A percentile compares a stretch with the other conserved stretches of the same genome.
phyloP scores from a whole-genome alignment of 2,797 vertebrate genomes.

The Parotocinclus haroldoi region DNA sequence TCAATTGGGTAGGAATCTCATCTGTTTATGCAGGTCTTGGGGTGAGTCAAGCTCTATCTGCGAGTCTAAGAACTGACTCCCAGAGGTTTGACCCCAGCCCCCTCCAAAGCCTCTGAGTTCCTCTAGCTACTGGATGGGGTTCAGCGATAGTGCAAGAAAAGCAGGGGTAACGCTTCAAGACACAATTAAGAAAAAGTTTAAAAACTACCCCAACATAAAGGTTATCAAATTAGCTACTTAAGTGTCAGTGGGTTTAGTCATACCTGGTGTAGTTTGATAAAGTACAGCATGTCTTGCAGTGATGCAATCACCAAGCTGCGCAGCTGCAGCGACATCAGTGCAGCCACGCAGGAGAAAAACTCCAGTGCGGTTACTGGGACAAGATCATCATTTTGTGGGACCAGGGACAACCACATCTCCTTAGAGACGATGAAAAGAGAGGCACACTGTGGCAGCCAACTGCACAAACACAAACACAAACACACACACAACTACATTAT shows the following conservation, averaged over 20 bases:
- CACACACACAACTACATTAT: background rate
- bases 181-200: too few species aligned
- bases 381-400: constrained; percentile 62
- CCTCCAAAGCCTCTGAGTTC: too few species aligned
- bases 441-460: constrained; percentile 85
- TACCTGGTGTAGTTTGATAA: constrained; percentile 84
- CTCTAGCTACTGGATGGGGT: too few species aligned
- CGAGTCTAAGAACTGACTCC: too few species aligned
- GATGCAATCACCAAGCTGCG: constrained; percentile 81
- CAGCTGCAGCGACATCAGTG: constrained; percentile 87
- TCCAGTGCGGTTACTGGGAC: constrained; percentile 64
- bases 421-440: constrained; percentile 69
- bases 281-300: constrained; percentile 78
- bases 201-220: too few species aligned
- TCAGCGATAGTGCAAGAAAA: too few species aligned
- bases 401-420: constrained; percentile 71
- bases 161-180: too few species aligned
- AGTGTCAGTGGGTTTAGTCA: background rate
- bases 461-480: constrained; percentile 51
- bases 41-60: too few species aligned
- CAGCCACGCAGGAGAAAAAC: constrained; percentile 77
- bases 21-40: too few species aligned
- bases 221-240: too few species aligned
- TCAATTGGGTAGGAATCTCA: too few species aligned
- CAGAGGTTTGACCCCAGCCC: too few species aligned